phyloP scores from a whole-genome alignment of 2,113 vertebrate species.

The Antechinus stuartii region DNA sequence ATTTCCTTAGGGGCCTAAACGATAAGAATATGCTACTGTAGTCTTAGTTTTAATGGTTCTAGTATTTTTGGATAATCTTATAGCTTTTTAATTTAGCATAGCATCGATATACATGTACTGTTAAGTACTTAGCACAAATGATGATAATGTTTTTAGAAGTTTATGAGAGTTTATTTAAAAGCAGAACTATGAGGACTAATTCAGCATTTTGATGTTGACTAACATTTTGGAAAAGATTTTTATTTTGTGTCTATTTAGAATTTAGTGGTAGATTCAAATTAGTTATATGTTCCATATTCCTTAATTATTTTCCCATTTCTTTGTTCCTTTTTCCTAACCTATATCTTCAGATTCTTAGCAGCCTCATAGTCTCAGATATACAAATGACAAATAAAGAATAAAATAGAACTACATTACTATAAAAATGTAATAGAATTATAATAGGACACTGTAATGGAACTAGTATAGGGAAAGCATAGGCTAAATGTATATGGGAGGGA shows the following conservation, averaged over 20 bases:
- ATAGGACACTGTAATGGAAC: neutral
- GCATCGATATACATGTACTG: neutral
- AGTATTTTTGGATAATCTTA: slow-evolving; percentile 1
- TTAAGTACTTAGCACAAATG: slow-evolving; percentile 32
- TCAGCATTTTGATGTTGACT: slow-evolving; percentile 29
- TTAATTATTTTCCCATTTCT: slow-evolving; percentile 24
- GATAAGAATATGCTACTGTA: neutral
- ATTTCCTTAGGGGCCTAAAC: neutral
- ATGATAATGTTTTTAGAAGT: slow-evolving; percentile 35
- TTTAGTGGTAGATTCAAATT: slow-evolving; percentile 32
- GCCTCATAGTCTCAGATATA: neutral
- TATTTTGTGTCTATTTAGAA: neutral
- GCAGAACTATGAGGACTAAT: neutral
- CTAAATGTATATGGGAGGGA: neutral
- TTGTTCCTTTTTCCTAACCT: neutral
- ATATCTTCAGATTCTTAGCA: slow-evolving; percentile 33
- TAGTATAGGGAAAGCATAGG: neutral
- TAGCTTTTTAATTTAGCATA: neutral
- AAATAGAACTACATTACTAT: neutral
- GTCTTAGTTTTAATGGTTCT: slow-evolving; percentile 5
- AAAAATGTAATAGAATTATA: neutral
- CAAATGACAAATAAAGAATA: neutral
- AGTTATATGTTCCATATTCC: slow-evolving; percentile 15
- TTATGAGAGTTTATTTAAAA: slow-evolving; percentile 42
- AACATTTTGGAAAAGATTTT: slow-evolving; percentile 27